Percentiles rank a stretch among this genome's conserved stretches.
These are phyloP conservation scores for Passer montanus DNA, from an alignment of 2,113 vertebrate genomes.

Conservation along the genomic window DNA sequence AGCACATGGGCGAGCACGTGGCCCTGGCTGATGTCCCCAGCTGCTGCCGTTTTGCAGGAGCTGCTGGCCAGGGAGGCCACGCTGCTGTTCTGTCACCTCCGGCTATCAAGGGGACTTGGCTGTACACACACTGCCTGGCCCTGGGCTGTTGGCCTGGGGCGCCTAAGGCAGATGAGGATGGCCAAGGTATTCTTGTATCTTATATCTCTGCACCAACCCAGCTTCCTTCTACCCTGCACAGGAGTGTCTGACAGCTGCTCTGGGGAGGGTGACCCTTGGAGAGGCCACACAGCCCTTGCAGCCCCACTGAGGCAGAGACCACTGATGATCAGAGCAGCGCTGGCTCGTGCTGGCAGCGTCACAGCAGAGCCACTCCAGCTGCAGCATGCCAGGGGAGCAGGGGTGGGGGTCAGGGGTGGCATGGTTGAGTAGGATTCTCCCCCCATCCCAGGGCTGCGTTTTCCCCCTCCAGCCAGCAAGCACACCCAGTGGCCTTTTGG, in stretches of 20 bases:
- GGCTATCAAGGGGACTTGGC: not conserved
- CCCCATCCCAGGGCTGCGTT: accelerated
- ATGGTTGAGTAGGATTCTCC: not conserved
- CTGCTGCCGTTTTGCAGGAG: not conserved
- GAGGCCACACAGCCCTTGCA: not conserved
- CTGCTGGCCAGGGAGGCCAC: not conserved
- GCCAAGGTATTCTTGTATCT: not conserved
- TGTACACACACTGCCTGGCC: not conserved
- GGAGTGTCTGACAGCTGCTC: not conserved
- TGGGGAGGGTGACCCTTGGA: accelerated
- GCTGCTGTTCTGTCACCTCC: not conserved
- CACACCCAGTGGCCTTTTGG: not conserved
- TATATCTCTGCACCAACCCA: not conserved
- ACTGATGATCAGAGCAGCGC: accelerated
- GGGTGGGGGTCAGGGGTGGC: not conserved
- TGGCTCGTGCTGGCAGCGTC: not conserved
- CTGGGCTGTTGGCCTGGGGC: not conserved
- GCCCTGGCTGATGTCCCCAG: not conserved
- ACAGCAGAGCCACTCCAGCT: not conserved
- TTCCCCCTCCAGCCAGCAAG: not conserved
- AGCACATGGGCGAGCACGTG: slow-evolving; percentile 35
- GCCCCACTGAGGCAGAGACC: not conserved
- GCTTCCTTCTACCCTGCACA: not conserved
- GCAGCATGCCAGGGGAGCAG: accelerated
- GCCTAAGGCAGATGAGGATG: not conserved